Conservation (phyloP, 2,113 vertebrate species). For the Limnothrissa miodon region DNA sequence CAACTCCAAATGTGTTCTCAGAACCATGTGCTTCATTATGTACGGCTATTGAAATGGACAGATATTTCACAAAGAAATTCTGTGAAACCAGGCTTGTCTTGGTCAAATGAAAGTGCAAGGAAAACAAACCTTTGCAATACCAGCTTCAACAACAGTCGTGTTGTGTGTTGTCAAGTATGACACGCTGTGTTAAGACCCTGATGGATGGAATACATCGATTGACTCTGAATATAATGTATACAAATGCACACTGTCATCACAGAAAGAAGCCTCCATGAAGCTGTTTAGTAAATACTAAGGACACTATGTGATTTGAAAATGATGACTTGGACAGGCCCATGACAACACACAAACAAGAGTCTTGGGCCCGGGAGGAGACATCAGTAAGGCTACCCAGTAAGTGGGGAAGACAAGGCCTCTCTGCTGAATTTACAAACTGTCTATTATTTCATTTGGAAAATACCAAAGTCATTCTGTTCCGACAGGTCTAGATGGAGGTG, state of each 20-base stretch:
- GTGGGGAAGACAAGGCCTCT: slow-evolving; percentile 25
- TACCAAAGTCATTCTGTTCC: slow-evolving; percentile 53
- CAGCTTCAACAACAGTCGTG: background rate
- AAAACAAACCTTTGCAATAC: background rate
- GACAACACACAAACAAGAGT: background rate
- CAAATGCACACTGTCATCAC: slow-evolving; percentile 2
- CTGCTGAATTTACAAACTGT: slow-evolving; percentile 55
- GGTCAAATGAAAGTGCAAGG: background rate
- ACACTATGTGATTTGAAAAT: background rate
- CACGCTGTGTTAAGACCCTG: background rate
- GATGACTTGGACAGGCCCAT: background rate
- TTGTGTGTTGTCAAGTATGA: background rate
- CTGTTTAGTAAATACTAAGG: background rate
- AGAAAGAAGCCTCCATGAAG: background rate
- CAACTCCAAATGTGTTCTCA: no score
- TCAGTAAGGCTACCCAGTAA: background rate
- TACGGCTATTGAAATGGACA: no score
- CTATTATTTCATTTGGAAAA: slow-evolving; percentile 63
- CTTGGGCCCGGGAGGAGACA: background rate
- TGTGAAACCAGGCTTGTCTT: background rate
- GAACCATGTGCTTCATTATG: no score
- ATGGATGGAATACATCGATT: background rate
- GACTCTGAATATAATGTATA: background rate
- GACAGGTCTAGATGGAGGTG: slow-evolving; percentile 53
- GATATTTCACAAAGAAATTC: background rate